These are phyloP conservation scores for Pseudochirops corinnae DNA, from an alignment of 2,797 vertebrate genomes.

Conservation along the genomic window DNA sequence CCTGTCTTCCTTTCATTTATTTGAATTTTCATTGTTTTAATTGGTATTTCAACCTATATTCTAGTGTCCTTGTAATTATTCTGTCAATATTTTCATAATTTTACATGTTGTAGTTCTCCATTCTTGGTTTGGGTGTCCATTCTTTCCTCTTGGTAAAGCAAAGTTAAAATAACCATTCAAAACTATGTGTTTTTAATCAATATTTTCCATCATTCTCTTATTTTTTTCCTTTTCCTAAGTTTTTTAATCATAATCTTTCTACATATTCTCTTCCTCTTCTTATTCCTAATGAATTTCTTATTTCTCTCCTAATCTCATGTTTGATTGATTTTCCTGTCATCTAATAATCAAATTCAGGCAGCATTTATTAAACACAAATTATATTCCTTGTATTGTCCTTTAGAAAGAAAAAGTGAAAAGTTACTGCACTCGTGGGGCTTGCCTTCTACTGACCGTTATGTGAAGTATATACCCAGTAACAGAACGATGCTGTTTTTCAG, in stretches of 20 bases:
- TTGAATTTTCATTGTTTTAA: constrained; percentile 51
- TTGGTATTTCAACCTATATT: constrained; percentile 51
- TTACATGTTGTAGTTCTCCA: constrained; percentile 13
- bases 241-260: constrained; percentile 41
- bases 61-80: constrained; percentile 56
- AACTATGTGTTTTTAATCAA: neutral
- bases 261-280: constrained; percentile 1
- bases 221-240: constrained; percentile 5
- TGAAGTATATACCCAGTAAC: neutral
- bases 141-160: constrained; percentile 24
- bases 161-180: constrained; percentile 7
- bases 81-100: constrained; percentile 32
- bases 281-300: constrained; percentile 8
- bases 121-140: neutral
- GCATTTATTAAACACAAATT: constrained; percentile 25
- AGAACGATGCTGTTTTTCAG: neutral
- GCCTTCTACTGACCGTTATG: neutral
- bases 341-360: constrained; percentile 24
- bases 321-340: constrained; percentile 30
- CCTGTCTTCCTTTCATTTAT: constrained; percentile 61
- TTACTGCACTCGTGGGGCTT: neutral
- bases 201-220: constrained; percentile 17
- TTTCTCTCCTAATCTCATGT: neutral
- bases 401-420: neutral
- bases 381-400: neutral